Base-by-base conservation (phyloP, 2,113 vertebrate genomes). In the Xenopus laevis region DNA sequence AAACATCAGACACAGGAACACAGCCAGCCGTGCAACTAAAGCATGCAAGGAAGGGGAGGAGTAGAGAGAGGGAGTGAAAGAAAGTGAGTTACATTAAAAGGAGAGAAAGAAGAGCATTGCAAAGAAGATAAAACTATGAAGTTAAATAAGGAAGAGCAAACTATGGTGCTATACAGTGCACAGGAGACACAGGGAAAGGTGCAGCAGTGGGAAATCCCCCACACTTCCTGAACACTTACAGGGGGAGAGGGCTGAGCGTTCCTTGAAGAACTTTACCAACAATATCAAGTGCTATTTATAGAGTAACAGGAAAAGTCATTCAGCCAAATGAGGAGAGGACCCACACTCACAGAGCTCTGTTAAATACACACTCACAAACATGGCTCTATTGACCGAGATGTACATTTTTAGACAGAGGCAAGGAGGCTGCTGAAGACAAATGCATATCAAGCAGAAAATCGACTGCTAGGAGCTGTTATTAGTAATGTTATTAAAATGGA, bases 211-310 rank as follows among this genome's bases (percentile, higher is more conserved):
- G 7, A 11, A 64, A 68, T 33, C 47, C n/a, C 40, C 27, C 57
- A 13, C 27, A 44, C 57, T 68, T 53, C 13, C 66, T 69, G 33
- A 66, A 55, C 53, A 45, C 30, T 47, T 70, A 64, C 15, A 64
- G n/a, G 17, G 33, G 65, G n/a, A 0, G 20, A 21, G 17, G 13
- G 58, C 33, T 18, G 23, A 52, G 73, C 69, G 15, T 0, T 67
- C 65, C 13, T 65, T 78, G 67, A 40, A 71, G 78, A 78, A 70
- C 61, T 70, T 74, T 60, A 60, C 67, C 64, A 77, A 77, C 46
- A 62, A 50, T 52, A 52, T 21, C 65, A 76, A 69, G 47, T 44
- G 66, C 59, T 65, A 77, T 77, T 64, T 57, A 57, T 77, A 77
- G 74, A 57, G 3, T 44, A 21, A 53, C 20, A 57, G 72, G 72